Base-by-base conservation (phyloP, 1,140 invertebrate species). In the Zaprionus kolodkinae region DNA sequence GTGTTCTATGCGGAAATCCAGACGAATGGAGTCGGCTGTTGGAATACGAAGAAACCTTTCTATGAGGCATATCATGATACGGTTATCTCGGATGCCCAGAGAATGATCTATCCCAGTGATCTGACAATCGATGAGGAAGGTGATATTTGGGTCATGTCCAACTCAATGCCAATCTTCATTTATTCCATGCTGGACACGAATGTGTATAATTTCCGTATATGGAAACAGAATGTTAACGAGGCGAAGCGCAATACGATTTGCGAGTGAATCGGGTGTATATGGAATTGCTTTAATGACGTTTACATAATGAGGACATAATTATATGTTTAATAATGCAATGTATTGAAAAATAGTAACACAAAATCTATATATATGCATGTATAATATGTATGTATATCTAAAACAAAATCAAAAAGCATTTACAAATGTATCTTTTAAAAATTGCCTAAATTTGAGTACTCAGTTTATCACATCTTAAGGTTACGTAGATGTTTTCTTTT, bases 1-100 rank as follows among this genome's bases (percentile, higher is more conserved):
- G 87, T 96, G 9, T 96, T 96, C 91, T 95, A 95, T 63, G 94
- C 94, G 0, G 95, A 96, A 78, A 92, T 96, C n/a, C 95, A 94
- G 7, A 93, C 92, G 45, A 95, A 96, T 80, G 95, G 94, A 1
- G 92, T 96, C 0, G 94, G 95, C 2, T 96, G 96, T 74, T 96
- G 96, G 96, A 95, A 96, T 72, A 94, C 93, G 0, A 93, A 27
- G 2, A 43, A 57, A 0, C 85, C 93, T 1, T 92, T 96, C 10
- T 93, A 90, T 11, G 91, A 93, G 1, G 89, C 94, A 11, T 95
- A 94, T 83, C 91, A 96, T 27, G 94, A 93, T 1, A 92, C 94
- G 10, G 81, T 96, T 1, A 94, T 93, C 0, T 90, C 94, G 66
- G 94, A 96, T 78, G 92, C 92, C 6, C 78, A 92, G 45, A 93